Base-by-base conservation (phyloP, 2,888 invertebrate genomes). In the Campopleginae sp. region DNA sequence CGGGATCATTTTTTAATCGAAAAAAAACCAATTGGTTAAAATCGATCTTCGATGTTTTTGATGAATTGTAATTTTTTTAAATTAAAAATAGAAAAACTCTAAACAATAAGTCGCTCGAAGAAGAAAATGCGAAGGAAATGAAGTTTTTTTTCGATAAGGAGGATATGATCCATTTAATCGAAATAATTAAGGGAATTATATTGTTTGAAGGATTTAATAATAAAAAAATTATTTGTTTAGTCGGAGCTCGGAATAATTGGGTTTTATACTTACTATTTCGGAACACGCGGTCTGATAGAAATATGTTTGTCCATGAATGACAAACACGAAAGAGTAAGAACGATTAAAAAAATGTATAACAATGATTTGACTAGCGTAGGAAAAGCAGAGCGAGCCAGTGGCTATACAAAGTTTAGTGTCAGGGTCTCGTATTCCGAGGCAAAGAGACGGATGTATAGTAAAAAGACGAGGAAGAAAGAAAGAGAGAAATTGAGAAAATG, bases 371-470 rank as follows among this genome's bases (percentile, higher is more conserved):
- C 87, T 85, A 85, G 88, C 88, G 87, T 87, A 86, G 63, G 86
- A 83, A 78, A 14, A 58, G 23, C 2, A 54, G 14, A 27, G 23
- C 33, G 80, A 85, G 85, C 77, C 80, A 87, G 82, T 84, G 87
- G 44, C 80, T 71, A 79, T 77, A 65, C 58, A 78, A 70, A 70
- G 78, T 78, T 78, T 78, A 88, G 88, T 90, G 90, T 91, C 91
- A 89, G 88, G 91, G 90, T 87, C 90, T 87, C 84, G 76, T 86
- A 86, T 88, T 87, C 86, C 31, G 71, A 65, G 44, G 7, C 27
- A 61, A 23, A 44, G 46, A 31, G n/a, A 38, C n/a, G 80, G 66
- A 38, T 38, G 65, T 44, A 72, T 65, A 23, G 66, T 51, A 10
- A 42, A 27, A 42, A 54, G 10, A 33, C 27, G 44, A 48, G 54